Evolutionary conservation across 2,888 invertebrate genomes (phyloP).

Genomic region (Bugulina stolonifera): DNA sequence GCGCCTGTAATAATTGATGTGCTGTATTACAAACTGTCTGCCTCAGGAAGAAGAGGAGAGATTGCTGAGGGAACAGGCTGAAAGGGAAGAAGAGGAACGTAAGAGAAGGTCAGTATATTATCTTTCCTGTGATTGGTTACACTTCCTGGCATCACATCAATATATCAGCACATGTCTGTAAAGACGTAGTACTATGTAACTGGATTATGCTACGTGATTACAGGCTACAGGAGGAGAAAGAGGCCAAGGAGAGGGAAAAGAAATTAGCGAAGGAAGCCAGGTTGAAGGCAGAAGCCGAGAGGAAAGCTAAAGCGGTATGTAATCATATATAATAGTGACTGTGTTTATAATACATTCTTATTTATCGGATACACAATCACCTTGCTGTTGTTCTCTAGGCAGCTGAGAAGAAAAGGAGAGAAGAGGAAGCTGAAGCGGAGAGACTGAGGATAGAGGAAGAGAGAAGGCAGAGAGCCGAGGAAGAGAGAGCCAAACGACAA

Average conservation of each 20-base stretch:
- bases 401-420: conserved; percentile 9
- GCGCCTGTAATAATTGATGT: too few species aligned
- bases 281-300: conserved; percentile 5
- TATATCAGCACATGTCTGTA: too few species aligned
- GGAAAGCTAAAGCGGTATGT: conserved; percentile 17
- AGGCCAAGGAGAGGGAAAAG: conserved; percentile 8
- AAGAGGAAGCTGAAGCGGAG: conserved; percentile 14
- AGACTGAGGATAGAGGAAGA: conserved; percentile 16
- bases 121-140: too few species aligned
- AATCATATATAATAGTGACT: too few species aligned
- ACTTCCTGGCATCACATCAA: neutral
- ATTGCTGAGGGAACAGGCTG: conserved; percentile 13
- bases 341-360: too few species aligned
- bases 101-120: neutral
- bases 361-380: too few species aligned
- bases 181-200: too few species aligned
- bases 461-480: neutral
- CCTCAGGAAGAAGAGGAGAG: conserved; percentile 22
- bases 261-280: conserved; percentile 12
- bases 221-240: conserved; percentile 16
- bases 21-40: too few species aligned
- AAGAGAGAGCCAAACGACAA: neutral
- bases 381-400: neutral
- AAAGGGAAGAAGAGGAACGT: conserved; percentile 7
- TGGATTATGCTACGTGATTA: neutral